A percentile compares a stretch with the other conserved stretches of the same genome.
Conservation (phyloP, 2,113 vertebrate genomes). For the Siphamia tubifer region DNA sequence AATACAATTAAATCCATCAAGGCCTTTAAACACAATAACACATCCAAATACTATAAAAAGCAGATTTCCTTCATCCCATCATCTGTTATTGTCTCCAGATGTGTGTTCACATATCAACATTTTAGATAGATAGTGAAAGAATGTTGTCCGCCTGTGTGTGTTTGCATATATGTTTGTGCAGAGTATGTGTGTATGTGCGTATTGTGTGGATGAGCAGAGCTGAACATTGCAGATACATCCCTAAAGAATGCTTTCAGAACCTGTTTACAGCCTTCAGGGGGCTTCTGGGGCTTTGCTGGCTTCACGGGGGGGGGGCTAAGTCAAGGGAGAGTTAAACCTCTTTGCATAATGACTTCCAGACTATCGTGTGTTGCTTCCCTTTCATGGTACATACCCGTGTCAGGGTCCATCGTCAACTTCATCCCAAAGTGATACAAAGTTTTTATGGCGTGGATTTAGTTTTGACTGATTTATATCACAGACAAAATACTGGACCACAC, state of each 20-base stretch:
- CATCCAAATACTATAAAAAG: not conserved
- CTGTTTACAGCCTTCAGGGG: slow-evolving; percentile 33
- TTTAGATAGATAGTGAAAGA: not conserved
- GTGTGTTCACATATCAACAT: not conserved
- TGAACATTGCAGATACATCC: slow-evolving; percentile 14
- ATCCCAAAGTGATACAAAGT: slow-evolving; percentile 32
- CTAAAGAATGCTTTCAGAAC: slow-evolving; percentile 38
- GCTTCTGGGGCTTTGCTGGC: slow-evolving; percentile 29
- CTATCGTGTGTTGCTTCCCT: slow-evolving; percentile 19
- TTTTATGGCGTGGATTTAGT: slow-evolving; percentile 42
- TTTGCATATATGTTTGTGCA: not conserved
- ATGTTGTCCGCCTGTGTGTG: not conserved
- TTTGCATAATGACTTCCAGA: slow-evolving; percentile 71
- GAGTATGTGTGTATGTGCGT: slow-evolving; percentile 1
- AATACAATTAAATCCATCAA: not conserved
- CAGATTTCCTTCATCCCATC: not conserved
- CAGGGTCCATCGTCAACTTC: slow-evolving; percentile 24
- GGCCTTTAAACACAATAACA: not conserved
- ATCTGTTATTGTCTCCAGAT: not conserved
- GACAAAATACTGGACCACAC: not conserved
- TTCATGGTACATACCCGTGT: slow-evolving; percentile 22
- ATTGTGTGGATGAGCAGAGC: not conserved
- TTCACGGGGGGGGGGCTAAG: slow-evolving; percentile 29
- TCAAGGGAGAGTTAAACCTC: slow-evolving; percentile 4
- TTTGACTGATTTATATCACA: slow-evolving; percentile 41